Evolutionary conservation across 2,888 invertebrate genomes (phyloP).

Genomic region (Phengaris alcon): DNA sequence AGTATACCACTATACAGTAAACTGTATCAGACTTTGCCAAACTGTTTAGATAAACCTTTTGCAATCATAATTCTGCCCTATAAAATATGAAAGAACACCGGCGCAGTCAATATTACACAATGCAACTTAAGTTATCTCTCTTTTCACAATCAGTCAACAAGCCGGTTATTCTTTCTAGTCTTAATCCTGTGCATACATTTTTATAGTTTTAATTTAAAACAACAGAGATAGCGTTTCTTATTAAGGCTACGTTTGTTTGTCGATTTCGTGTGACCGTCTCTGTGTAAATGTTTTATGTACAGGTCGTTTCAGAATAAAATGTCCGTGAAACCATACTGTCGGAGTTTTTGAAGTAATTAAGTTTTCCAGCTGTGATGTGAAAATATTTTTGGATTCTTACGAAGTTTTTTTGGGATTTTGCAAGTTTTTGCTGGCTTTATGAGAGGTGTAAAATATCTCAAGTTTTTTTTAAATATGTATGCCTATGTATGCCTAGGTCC

Average conservation of each 20-base stretch:
- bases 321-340: neutral
- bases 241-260: conserved; percentile 47
- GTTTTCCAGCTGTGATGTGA: neutral
- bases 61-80: conserved; percentile 9
- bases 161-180: conserved; percentile 51
- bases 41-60: neutral
- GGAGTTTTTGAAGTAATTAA: neutral
- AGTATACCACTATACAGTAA: neutral
- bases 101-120: conserved; percentile 46
- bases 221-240: conserved; percentile 51
- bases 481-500: too few relatives aligned
- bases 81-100: conserved; percentile 35
- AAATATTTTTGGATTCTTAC: neutral
- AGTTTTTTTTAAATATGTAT: too few relatives aligned
- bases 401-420: neutral
- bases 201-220: conserved; percentile 58
- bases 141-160: conserved; percentile 54
- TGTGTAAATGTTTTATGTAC: conserved; percentile 42
- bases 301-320: conserved; percentile 16
- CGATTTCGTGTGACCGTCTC: conserved; percentile 44
- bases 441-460: too few relatives aligned
- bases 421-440: neutral
- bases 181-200: conserved; percentile 49
- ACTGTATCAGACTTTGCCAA: neutral
- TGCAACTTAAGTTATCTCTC: conserved; percentile 46